phyloP scores from a whole-genome alignment of 2,113 vertebrate genomes.

The Muscicapa adusta region DNA sequence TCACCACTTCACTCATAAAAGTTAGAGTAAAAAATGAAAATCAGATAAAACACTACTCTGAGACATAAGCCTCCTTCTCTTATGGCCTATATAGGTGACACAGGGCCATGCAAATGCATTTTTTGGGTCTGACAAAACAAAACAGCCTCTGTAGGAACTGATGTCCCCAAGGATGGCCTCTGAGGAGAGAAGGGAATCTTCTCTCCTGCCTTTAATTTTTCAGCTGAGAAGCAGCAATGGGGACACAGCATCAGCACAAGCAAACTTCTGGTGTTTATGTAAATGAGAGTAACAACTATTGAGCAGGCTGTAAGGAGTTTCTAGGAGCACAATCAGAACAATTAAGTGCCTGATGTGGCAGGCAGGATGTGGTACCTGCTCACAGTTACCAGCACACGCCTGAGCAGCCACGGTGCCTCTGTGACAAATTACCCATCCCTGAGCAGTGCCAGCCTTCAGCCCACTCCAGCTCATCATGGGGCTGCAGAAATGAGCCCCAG shows the following conservation, averaged over 20 bases:
- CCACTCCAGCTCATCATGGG: neutral
- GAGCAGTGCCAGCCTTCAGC: neutral
- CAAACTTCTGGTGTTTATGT: neutral
- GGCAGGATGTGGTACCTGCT: neutral
- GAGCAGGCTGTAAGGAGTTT: neutral
- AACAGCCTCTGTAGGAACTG: neutral
- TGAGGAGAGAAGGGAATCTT: neutral
- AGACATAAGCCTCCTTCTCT: neutral
- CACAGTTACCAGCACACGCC: neutral
- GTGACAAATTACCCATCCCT: neutral
- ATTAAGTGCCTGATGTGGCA: neutral
- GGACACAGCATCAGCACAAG: neutral
- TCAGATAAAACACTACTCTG: neutral
- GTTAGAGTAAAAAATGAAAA: neutral
- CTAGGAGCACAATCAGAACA: neutral
- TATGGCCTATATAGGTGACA: neutral
- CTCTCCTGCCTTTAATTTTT: neutral
- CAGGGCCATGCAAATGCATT: rapidly evolving
- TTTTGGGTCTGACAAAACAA: neutral
- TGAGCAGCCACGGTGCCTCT: neutral
- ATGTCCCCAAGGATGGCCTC: neutral
- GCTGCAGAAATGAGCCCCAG: neutral
- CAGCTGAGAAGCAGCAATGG: neutral
- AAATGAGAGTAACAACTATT: neutral
- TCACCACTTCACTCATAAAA: neutral